Conservation (phyloP, 1,140 invertebrate genomes). For the Holotrichia oblita region DNA sequence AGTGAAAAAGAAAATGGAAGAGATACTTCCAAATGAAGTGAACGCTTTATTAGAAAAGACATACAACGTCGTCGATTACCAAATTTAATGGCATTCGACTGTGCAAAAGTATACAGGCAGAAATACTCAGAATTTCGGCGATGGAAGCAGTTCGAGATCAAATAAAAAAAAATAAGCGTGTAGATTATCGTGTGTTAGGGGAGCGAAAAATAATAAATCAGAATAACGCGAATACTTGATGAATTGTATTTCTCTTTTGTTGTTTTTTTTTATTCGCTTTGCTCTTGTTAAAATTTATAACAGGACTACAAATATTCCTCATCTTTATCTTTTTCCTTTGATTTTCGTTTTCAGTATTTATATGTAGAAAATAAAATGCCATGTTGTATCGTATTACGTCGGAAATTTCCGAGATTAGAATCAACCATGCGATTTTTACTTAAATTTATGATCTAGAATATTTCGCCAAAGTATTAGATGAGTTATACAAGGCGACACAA, state of each 20-base stretch:
- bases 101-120: background rate
- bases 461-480: no score
- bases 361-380: background rate
- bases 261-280: background rate
- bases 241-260: constrained; percentile 10
- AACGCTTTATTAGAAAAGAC: constrained; percentile 26
- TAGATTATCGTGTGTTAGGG: background rate
- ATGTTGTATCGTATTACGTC: background rate
- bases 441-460: no score
- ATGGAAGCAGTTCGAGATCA: background rate
- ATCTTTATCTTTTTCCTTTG: background rate
- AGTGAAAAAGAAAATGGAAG: background rate
- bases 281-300: background rate
- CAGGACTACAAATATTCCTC: background rate
- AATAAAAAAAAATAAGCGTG: constrained; percentile 9
- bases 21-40: constrained; percentile 31
- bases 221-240: constrained; percentile 21
- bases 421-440: no score
- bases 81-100: constrained; percentile 20
- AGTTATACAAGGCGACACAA: no score
- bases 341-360: background rate
- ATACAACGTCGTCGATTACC: constrained; percentile 28
- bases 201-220: constrained; percentile 33
- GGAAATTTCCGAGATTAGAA: background rate
- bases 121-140: background rate